Conservation (phyloP, 92 coral and sea anemone species). For the Paragorgia papillata region DNA sequence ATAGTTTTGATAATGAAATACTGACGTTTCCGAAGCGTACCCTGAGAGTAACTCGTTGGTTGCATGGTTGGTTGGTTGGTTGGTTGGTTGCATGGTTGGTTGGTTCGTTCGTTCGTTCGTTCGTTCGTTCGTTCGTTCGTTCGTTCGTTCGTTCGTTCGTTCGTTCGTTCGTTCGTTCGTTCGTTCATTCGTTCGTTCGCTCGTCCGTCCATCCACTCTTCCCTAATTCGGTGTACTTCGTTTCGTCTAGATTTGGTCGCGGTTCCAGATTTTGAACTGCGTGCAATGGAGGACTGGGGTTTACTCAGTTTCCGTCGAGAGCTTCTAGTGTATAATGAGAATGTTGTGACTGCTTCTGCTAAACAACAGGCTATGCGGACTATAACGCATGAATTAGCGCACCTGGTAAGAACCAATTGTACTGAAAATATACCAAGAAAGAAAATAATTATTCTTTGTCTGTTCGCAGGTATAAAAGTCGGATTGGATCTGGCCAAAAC, state of each 20-base stretch:
- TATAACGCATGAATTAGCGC: conserved; percentile 93
- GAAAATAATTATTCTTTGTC: too few species aligned
- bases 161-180: neutral
- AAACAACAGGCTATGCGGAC: conserved; percentile 79
- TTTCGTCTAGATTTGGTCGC: conserved; percentile 61
- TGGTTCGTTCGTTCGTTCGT: too few species aligned
- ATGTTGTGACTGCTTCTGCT: conserved; percentile 76
- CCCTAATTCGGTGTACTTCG: neutral
- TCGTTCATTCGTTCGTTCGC: neutral
- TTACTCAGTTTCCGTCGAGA: conserved; percentile 77
- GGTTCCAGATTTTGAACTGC: conserved; percentile 72
- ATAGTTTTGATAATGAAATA: too few species aligned
- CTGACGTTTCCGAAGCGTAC: too few species aligned
- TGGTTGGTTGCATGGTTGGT: too few species aligned
- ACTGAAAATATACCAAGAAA: too few species aligned
- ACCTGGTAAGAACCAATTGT: conserved; percentile 61
- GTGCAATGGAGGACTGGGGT: conserved; percentile 90
- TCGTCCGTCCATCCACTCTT: neutral
- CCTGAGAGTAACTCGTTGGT: too few species aligned
- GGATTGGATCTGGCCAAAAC: too few species aligned
- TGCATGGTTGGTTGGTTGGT: too few species aligned
- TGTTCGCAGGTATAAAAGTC: too few species aligned
- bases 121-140: neutral
- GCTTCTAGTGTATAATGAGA: conserved; percentile 79
- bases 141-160: neutral